Evolutionary conservation across 2,113 vertebrate species (phyloP).

Genomic region (Etheostoma cragini): DNA sequence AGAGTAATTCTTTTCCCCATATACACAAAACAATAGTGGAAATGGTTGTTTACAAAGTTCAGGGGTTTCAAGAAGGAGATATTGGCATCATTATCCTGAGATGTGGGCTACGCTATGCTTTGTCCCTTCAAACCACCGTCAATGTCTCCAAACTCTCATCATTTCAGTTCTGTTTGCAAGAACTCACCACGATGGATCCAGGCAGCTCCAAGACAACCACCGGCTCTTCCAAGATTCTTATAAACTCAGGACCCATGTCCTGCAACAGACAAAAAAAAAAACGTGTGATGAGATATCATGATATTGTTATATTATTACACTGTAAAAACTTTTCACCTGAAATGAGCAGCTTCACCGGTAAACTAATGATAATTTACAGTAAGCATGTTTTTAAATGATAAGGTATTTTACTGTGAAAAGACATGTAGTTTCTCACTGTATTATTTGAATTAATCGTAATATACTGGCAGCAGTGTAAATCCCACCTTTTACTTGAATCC

Average conservation of each 20-base stretch:
- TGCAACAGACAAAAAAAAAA: slow-evolving; percentile 44
- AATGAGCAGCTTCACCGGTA: too few species aligned
- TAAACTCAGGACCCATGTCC: slow-evolving; percentile 89
- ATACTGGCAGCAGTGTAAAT: too few species aligned
- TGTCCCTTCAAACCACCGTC: background rate
- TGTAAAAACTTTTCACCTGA: too few species aligned
- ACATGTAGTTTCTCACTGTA: too few species aligned
- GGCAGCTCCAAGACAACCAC: slow-evolving; percentile 87
- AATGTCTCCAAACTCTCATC: background rate
- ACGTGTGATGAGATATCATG: background rate
- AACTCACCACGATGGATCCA: slow-evolving; percentile 89
- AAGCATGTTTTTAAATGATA: too few species aligned
- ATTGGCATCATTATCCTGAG: too few species aligned
- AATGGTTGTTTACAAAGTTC: background rate
- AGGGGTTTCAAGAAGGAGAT: too few species aligned
- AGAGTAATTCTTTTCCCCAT: background rate
- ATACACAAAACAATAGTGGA: background rate
- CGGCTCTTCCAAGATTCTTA: slow-evolving; percentile 85
- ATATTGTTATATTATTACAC: background rate
- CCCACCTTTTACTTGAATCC: too few species aligned
- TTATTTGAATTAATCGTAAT: too few species aligned
- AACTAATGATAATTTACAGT: too few species aligned
- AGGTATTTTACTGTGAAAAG: too few species aligned
- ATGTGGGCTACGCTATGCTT: too few species aligned
- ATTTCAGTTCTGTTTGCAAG: background rate